Evolutionary conservation across 2,797 vertebrate species (phyloP).

Genomic region (Microctenopoma steveboyesi): DNA sequence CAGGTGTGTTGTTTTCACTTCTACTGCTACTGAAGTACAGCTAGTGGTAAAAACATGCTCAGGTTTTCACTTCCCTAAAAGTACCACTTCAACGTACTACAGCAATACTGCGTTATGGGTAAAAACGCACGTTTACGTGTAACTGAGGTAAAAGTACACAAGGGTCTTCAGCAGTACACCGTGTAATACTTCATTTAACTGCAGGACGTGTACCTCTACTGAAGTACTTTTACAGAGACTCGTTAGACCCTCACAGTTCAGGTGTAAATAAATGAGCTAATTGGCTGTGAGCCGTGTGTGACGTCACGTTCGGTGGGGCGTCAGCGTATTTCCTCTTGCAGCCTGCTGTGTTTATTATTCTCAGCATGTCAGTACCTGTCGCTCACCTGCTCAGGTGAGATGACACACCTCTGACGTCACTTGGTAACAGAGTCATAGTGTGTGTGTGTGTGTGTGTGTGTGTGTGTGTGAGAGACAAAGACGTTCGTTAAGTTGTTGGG

Average conservation of each 20-base stretch:
- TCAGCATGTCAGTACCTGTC: no score
- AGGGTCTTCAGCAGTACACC: background rate
- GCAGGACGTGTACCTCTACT: no score
- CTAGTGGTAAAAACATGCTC: no score
- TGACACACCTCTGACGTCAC: no score
- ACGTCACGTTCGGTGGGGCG: background rate
- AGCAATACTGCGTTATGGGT: background rate
- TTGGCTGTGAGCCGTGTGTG: slow-evolving; percentile 6
- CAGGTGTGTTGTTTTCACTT: background rate
- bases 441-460: no score
- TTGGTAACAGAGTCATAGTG: no score
- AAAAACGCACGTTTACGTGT: background rate
- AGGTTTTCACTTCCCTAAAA: background rate
- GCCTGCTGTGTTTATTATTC: no score
- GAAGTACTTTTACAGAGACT: no score
- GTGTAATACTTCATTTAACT: background rate
- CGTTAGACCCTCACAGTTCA: no score
- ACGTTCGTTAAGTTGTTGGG: no score
- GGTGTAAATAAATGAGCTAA: background rate
- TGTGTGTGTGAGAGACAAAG: no score
- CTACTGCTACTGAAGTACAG: background rate
- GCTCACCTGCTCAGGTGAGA: background rate
- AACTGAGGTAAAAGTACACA: background rate
- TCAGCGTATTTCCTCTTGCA: no score
- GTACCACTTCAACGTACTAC: background rate